Base-by-base conservation (phyloP, 1,140 invertebrate species). In the Drosophila parabipectinata region DNA sequence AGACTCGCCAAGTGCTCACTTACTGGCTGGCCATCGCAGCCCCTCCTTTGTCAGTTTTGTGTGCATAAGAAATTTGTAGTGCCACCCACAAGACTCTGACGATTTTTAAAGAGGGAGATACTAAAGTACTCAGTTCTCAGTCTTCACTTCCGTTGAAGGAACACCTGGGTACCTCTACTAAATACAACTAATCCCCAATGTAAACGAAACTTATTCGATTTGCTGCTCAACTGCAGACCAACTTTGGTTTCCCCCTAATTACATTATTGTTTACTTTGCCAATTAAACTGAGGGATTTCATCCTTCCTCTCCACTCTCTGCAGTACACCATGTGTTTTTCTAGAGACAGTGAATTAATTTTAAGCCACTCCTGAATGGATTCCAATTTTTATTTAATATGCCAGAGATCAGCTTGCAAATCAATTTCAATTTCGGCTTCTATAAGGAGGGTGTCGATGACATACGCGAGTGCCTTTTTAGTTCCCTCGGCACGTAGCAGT, bases 171-270 rank as follows among this genome's bases (percentile, higher is more conserved):
- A 4, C 50, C 21, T 50, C 12, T 18, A 50, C 44, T 69, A 75
- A 82, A 78, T 52, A 54, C 71, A 78, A 75, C 77, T 72, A 79
- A 84, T 77, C 81, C 63, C 62, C 47, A 75, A 75, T 58, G 67
- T 81, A 85, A 88, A 82, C 67, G 57, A 68, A 88, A 72, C 63
- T 79, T 88, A 87, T 79, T 88, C 74, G 60, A 77, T 82, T 85
- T 84, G 66, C 44, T 28, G 5, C 5, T 21, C 47, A 67, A 67
- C 34, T 64, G 14, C 63, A 64, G 63, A 63, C 39, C 44, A 83
- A 83, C 69, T 83, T 61, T 72, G 48, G 18, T 18, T 71, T 44
- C 28, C 55, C 51, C 26, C 60, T 67, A 54, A 68, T 68, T 76
- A 59, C 48, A 69, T 66, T 77, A 32, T 74, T 74, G 45, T 74